Evolutionary conservation across 2,797 vertebrate species (phyloP).

Genomic region (Sebastes cheni): DNA sequence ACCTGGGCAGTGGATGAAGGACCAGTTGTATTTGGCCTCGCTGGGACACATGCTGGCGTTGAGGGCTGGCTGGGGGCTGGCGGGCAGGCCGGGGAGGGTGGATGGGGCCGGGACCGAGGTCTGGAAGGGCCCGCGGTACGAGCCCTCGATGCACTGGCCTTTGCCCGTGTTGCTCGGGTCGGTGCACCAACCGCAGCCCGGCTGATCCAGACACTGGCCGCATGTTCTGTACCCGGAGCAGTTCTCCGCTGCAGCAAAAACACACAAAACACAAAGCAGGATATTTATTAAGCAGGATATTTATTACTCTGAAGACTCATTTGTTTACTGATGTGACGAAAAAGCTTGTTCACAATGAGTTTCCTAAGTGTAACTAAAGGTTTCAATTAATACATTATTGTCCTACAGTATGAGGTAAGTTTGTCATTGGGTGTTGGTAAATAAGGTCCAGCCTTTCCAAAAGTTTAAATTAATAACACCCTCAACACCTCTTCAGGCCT

Average conservation of each 20-base stretch:
- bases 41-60: slow-evolving; percentile 90
- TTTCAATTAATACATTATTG: not conserved
- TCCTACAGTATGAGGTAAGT: not conserved
- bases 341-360: not conserved
- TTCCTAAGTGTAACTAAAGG: not conserved
- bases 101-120: slow-evolving; percentile 79
- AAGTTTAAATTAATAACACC: not conserved
- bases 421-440: not conserved
- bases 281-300: no score
- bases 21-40: slow-evolving; percentile 92
- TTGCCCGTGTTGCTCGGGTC: slow-evolving; percentile 94
- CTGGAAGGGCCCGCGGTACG: slow-evolving; percentile 90
- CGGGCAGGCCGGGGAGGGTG: slow-evolving; percentile 78
- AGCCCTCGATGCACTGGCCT: slow-evolving; percentile 95
- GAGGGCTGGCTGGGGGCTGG: slow-evolving; percentile 83
- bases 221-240: slow-evolving; percentile 97
- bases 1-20: slow-evolving; percentile 98
- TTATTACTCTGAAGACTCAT: no score
- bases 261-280: not conserved
- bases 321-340: not conserved
- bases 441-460: not conserved
- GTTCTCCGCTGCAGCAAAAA: slow-evolving; percentile 85
- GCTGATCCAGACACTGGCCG: slow-evolving; percentile 93
- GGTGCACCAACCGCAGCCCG: slow-evolving; percentile 97
- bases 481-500: not conserved